Base-by-base conservation (phyloP, 92 coral and sea anemone species). In the Ricordea florida region DNA sequence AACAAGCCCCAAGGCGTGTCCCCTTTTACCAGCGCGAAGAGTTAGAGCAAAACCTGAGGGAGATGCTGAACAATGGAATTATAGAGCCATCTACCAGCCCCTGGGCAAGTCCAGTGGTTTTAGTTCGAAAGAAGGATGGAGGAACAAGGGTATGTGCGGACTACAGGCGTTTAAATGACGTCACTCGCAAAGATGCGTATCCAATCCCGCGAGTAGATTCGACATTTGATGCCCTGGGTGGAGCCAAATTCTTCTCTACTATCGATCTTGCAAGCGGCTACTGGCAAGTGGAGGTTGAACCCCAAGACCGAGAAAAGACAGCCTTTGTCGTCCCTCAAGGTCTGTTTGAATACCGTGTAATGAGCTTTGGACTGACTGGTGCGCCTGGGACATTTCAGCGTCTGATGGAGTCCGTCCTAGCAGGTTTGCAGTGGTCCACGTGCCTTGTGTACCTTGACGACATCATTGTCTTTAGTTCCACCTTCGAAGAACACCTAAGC, bases 251-350 rank as follows among this genome's bases (percentile, higher is more conserved):
- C 60, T 46, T 66, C 40, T 13, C 42, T 9, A 51, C 34, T 7
- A 2, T 46, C 2, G 74, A 66, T 40, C 43, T 66, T 20, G 74
- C 51, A 10, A n/a, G 71, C 13, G 71, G 71, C 30, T 63, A 63
- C 10, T 63, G n/a, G n/a, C 73, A 65, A 11, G 33, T 65, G 7
- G 73, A 22, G 17, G 58, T 65, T 18, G 33, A 44, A 1, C 22
- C 28, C 15, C 37, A 9, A 23, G 57, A 65, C 57, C 29, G 36
- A 9, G 57, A 65, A 37, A 65, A 65, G n/a, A n/a, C n/a, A n/a
- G n/a, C n/a, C n/a, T n/a, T n/a, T n/a, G n/a, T n/a, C n/a, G n/a
- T n/a, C n/a, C n/a, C n/a, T n/a, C n/a, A n/a, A n/a, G n/a, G n/a
- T n/a, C n/a, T n/a, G n/a, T n/a, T n/a, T n/a, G n/a, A n/a, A n/a